Conservation (phyloP, 2,113 vertebrate species). For the Upupa epops region DNA sequence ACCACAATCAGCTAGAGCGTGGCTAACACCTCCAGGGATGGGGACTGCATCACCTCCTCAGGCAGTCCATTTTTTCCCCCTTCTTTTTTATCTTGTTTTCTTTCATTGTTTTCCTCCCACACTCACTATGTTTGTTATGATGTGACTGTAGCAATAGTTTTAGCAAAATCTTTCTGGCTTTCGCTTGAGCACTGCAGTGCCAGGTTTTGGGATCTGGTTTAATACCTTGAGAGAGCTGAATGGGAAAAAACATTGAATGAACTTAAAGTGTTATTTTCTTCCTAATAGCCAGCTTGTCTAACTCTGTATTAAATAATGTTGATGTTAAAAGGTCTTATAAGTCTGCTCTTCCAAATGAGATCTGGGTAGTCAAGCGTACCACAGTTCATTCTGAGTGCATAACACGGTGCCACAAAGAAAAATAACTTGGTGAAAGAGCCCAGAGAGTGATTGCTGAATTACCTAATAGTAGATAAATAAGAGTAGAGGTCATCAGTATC, state of each 20-base stretch:
- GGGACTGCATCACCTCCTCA: too few species aligned
- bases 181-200: background rate
- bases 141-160: background rate
- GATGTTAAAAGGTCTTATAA: conserved; percentile 13
- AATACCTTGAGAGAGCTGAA: fast-evolving
- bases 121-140: background rate
- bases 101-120: background rate
- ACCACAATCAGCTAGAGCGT: too few species aligned
- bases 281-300: background rate
- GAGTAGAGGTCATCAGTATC: conserved; percentile 34
- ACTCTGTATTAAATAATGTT: conserved; percentile 7
- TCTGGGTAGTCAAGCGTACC: conserved; percentile 4
- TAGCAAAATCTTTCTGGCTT: background rate
- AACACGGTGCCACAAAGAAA: conserved; percentile 35
- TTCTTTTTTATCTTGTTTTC: background rate
- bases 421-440: conserved; percentile 33
- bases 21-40: too few species aligned
- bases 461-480: background rate
- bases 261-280: background rate
- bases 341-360: conserved; percentile 16
- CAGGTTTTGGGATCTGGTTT: background rate
- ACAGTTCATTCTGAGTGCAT: background rate
- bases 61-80: background rate
- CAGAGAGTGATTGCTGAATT: conserved; percentile 35
- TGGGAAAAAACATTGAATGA: background rate